A percentile compares a stretch with the other conserved stretches of the same genome.
Conservation (phyloP, 2,797 vertebrate genomes). For the Pachyuromys duprasi region DNA sequence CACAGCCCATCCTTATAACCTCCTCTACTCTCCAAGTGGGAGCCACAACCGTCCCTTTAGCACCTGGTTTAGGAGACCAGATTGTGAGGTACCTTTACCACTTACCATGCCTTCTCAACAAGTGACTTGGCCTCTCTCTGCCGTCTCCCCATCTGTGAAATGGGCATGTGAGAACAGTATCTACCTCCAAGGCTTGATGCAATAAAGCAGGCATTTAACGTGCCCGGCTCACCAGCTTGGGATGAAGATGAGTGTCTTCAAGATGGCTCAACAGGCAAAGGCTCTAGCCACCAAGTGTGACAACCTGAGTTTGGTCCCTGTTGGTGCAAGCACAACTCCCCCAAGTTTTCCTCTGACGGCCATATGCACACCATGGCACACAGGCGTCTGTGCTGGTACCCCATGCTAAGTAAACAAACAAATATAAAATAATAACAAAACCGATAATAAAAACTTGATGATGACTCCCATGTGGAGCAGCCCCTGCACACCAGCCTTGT, state of each 20-base stretch:
- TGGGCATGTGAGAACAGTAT: not conserved
- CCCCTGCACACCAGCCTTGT: not conserved
- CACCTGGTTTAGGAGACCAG: conserved; percentile 14
- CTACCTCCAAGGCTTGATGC: conserved; percentile 25
- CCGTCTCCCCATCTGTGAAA: conserved; percentile 55
- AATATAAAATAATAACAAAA: not conserved
- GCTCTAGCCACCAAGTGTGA: not conserved
- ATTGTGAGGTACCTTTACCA: not conserved
- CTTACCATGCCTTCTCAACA: not conserved
- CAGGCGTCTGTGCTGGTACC: too few species aligned
- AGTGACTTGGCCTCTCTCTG: conserved; percentile 2
- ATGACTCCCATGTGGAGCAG: not conserved
- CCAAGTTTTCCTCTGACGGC: not conserved
- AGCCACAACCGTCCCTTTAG: conserved; percentile 1
- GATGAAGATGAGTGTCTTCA: not conserved
- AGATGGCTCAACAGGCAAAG: not conserved
- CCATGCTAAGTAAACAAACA: not conserved
- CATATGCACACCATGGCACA: not conserved
- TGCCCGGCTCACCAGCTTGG: not conserved
- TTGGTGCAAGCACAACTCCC: too few species aligned
- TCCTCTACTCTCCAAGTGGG: conserved; percentile 36
- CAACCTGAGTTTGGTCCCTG: not conserved
- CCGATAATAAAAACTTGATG: not conserved
- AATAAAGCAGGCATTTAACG: conserved; percentile 57
- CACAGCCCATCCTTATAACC: not conserved